Conservation (phyloP, 1,140 invertebrate species). For the Neomicropteryx cornuta region DNA sequence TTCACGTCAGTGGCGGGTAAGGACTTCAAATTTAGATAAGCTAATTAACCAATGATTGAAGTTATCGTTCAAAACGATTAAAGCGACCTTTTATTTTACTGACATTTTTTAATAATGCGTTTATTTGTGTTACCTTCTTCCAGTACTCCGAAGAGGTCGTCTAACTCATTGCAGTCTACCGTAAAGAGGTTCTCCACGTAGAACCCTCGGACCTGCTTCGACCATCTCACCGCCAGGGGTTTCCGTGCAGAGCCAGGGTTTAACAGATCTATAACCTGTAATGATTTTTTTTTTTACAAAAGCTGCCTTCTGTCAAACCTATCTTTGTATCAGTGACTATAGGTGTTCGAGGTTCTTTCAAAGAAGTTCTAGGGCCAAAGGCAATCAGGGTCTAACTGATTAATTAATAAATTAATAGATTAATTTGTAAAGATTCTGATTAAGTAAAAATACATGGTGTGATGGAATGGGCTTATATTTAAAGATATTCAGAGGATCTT, state of each 20-base stretch:
- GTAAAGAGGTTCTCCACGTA: slow-evolving; percentile 94
- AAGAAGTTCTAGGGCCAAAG: neutral
- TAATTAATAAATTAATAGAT: too few species aligned
- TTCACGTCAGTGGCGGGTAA: too few species aligned
- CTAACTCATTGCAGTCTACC: slow-evolving; percentile 87
- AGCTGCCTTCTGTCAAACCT: slow-evolving; percentile 3
- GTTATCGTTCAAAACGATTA: too few species aligned
- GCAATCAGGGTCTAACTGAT: neutral
- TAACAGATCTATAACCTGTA: slow-evolving; percentile 84
- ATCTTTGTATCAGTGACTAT: neutral
- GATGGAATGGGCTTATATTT: too few species aligned
- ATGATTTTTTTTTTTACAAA: slow-evolving; percentile 8
- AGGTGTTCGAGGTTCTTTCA: too few species aligned
- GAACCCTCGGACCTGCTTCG: slow-evolving; percentile 82
- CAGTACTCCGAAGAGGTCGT: slow-evolving; percentile 85
- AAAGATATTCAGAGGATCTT: too few species aligned
- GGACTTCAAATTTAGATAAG: too few species aligned
- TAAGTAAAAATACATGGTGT: too few species aligned
- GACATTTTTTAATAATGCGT: too few species aligned
- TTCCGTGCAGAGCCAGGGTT: slow-evolving; percentile 76
- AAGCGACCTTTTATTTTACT: too few species aligned
- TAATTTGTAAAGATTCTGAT: too few species aligned
- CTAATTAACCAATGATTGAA: too few species aligned
- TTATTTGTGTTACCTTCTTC: slow-evolving; percentile 77
- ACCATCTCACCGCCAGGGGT: slow-evolving; percentile 82